Conservation (phyloP, 2,888 invertebrate genomes). For the Sepiola atlantica region DNA sequence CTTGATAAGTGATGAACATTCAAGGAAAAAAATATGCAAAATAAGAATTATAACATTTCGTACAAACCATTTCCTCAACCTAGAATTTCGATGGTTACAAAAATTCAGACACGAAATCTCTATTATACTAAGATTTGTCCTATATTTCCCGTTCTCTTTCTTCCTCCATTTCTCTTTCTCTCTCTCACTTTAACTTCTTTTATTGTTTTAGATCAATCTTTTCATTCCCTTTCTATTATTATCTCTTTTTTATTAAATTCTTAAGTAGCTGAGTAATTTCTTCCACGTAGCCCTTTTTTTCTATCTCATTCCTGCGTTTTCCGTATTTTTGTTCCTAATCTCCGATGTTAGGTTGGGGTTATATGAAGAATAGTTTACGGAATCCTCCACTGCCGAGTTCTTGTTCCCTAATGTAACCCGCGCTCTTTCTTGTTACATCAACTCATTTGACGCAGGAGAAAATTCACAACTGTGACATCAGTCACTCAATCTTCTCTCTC, state of each 20-base stretch:
- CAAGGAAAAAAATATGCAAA: too few species aligned
- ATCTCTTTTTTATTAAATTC: not conserved
- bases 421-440: not conserved
- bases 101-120: too few species aligned
- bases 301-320: not conserved
- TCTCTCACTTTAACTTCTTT: not conserved
- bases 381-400: not conserved
- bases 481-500: too few species aligned
- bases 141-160: not conserved
- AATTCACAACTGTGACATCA: not conserved
- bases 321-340: not conserved
- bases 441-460: not conserved
- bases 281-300: not conserved
- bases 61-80: too few species aligned
- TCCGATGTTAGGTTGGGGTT: not conserved
- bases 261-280: not conserved
- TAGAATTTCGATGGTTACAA: too few species aligned
- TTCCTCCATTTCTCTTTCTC: not conserved
- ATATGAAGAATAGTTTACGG: not conserved
- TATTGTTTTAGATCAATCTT: not conserved
- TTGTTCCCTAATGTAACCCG: not conserved
- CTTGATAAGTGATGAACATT: too few species aligned
- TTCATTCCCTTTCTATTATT: not conserved
- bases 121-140: too few species aligned
- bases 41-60: too few species aligned